Conservation (phyloP, 2,113 vertebrate genomes). For the Notothenia rossii region DNA sequence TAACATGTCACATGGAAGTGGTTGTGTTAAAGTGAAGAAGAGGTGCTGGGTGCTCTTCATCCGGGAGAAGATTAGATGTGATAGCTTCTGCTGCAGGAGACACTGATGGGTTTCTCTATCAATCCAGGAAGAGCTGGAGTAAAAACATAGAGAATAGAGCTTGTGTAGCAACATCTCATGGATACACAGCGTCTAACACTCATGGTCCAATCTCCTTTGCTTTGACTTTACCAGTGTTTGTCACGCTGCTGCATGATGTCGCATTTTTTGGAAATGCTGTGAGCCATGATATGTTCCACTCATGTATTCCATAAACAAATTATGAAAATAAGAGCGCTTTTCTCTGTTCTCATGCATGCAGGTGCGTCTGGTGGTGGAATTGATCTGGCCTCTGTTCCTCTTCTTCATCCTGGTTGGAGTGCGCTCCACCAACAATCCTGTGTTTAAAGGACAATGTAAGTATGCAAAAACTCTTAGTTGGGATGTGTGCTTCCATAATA, state of each 20-base stretch:
- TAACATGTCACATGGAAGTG: slow-evolving; percentile 30
- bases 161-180: not conserved
- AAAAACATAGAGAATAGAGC: slow-evolving; percentile 19
- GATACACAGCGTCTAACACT: not conserved
- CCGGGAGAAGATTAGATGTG: slow-evolving; percentile 53
- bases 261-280: not conserved
- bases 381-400: slow-evolving; percentile 96
- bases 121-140: slow-evolving; percentile 38
- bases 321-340: not conserved
- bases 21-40: slow-evolving; percentile 44
- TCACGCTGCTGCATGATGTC: not conserved
- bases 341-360: slow-evolving; percentile 65
- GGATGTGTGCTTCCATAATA: not conserved
- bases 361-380: slow-evolving; percentile 92
- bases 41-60: slow-evolving; percentile 40
- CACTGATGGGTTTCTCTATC: slow-evolving; percentile 24
- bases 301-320: not conserved
- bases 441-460: slow-evolving; percentile 95
- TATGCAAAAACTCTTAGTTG: slow-evolving; percentile 51
- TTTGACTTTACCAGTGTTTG: not conserved
- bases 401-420: slow-evolving; percentile 96
- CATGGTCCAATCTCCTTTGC: not conserved
- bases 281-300: not conserved
- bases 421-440: slow-evolving; percentile 90
- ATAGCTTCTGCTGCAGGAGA: slow-evolving; percentile 44